Evolutionary conservation across 2,113 vertebrate genomes (phyloP).

Genomic region (Polyodon spathula): DNA sequence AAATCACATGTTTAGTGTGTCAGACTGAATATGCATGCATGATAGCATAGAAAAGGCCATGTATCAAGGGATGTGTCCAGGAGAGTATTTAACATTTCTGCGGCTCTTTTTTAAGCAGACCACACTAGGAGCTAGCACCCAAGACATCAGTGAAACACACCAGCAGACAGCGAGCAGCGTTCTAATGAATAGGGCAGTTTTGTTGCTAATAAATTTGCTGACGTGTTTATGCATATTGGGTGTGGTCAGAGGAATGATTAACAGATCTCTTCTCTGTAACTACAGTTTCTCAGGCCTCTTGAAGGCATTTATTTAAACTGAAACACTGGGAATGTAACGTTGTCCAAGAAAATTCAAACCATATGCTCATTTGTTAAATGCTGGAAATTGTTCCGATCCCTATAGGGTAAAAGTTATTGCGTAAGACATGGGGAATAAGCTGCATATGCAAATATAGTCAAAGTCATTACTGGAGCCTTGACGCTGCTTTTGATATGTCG

Average conservation of each 20-base stretch:
- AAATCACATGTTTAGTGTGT: too few species aligned
- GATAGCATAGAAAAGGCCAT: too few species aligned
- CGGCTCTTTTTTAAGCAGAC: too few species aligned
- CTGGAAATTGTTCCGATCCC: conserved; percentile 29
- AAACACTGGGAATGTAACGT: conserved; percentile 29
- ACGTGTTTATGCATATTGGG: conserved; percentile 28
- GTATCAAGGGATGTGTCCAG: too few species aligned
- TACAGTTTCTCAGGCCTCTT: not conserved
- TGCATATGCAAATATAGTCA: conserved; percentile 28
- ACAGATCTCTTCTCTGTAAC: conserved; percentile 25
- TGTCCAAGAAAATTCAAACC: conserved; percentile 34
- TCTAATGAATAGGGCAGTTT: conserved; percentile 29
- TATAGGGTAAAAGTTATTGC: conserved; percentile 16
- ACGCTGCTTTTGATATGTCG: conserved; percentile 47
- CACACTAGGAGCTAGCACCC: conserved; percentile 28
- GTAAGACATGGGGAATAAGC: conserved; percentile 14
- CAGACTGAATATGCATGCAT: too few species aligned
- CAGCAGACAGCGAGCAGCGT: conserved; percentile 25
- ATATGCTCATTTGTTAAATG: conserved; percentile 36
- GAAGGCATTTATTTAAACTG: conserved; percentile 14
- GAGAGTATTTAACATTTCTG: too few species aligned
- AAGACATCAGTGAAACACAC: conserved; percentile 25
- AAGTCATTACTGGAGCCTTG: conserved; percentile 34
- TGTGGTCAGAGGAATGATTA: conserved; percentile 29
- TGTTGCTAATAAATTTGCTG: conserved; percentile 41